These are phyloP conservation scores for Calosoma granatense DNA, from an alignment of 1,140 invertebrate species.

Conservation along the genomic window DNA sequence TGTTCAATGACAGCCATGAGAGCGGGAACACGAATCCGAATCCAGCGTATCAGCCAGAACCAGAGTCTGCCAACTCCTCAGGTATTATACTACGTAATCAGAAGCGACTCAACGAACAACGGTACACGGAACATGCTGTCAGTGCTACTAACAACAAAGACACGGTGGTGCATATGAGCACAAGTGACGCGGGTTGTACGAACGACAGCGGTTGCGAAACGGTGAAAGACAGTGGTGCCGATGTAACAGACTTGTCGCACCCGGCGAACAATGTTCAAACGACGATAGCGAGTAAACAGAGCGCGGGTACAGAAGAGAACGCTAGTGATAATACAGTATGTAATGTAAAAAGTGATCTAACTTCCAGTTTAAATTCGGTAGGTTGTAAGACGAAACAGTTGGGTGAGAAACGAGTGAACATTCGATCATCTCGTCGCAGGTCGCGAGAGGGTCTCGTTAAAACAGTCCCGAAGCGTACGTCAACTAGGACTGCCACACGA, in stretches of 20 bases:
- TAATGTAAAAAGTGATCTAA: not conserved
- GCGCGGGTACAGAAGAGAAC: no score
- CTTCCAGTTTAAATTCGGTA: not conserved
- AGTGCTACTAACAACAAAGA: constrained; percentile 16
- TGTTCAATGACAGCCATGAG: constrained; percentile 32
- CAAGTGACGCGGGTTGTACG: no score
- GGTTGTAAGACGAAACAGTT: not conserved
- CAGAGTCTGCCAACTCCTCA: constrained; percentile 24
- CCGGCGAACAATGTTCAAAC: no score
- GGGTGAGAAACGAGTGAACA: not conserved
- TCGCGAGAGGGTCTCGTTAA: not conserved
- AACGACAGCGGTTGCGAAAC: no score
- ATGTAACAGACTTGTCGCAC: not conserved
- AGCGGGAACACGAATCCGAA: constrained; percentile 24
- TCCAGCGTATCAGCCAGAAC: not conserved
- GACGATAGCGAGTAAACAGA: no score
- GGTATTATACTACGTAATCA: constrained; percentile 51
- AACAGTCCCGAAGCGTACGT: not conserved
- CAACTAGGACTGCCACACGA: not conserved
- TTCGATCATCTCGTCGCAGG: not conserved
- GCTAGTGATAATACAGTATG: not conserved
- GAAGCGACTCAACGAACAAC: constrained; percentile 43
- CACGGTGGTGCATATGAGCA: constrained; percentile 9
- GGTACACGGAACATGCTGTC: constrained; percentile 21
- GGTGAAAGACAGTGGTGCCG: not conserved